phyloP scores from a whole-genome alignment of 2,113 vertebrate species.

The Psilopsiagon aymara region DNA sequence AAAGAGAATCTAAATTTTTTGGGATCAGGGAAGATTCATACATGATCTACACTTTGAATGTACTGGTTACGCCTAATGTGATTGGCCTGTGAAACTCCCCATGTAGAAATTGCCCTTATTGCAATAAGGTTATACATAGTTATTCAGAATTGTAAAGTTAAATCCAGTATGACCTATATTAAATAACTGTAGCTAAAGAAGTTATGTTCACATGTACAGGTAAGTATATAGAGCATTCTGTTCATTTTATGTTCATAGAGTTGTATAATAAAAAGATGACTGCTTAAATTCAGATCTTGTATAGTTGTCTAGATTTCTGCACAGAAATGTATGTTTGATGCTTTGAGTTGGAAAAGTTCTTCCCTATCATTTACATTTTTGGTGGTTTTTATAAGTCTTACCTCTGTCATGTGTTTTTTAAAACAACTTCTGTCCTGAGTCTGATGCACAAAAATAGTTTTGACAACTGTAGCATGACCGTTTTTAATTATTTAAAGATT shows the following conservation, averaged over 20 bases:
- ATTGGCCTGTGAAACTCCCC: slow-evolving; percentile 78
- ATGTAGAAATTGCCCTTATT: slow-evolving; percentile 82
- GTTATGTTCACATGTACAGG: slow-evolving; percentile 90
- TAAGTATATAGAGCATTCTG: slow-evolving; percentile 93
- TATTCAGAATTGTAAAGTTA: slow-evolving; percentile 83
- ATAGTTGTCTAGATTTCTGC: slow-evolving; percentile 93
- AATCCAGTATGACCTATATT: slow-evolving; percentile 79
- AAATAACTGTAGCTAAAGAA: slow-evolving; percentile 83
- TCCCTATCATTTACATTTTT: slow-evolving; percentile 73
- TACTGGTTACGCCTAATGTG: slow-evolving; percentile 77
- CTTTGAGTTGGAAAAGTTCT: slow-evolving; percentile 82
- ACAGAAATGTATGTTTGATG: slow-evolving; percentile 80
- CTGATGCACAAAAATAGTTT: slow-evolving; percentile 75
- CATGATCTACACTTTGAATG: slow-evolving; percentile 84
- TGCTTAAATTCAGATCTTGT: slow-evolving; percentile 94
- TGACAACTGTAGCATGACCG: slow-evolving; percentile 72
- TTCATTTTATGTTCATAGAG: slow-evolving; percentile 89
- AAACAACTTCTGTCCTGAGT: slow-evolving; percentile 67
- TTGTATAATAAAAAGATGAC: slow-evolving; percentile 93
- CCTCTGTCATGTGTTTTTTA: slow-evolving; percentile 72
- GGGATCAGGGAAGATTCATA: slow-evolving; percentile 82
- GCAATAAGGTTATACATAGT: slow-evolving; percentile 94
- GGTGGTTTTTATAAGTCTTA: slow-evolving; percentile 78
- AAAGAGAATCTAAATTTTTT: slow-evolving; percentile 67
- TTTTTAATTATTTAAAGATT: slow-evolving; percentile 71